Percentiles rank a stretch among this genome's conserved stretches.
Evolutionary conservation across 1,140 invertebrate species (phyloP).

Genomic region (Stegodyphus mimosarum): DNA sequence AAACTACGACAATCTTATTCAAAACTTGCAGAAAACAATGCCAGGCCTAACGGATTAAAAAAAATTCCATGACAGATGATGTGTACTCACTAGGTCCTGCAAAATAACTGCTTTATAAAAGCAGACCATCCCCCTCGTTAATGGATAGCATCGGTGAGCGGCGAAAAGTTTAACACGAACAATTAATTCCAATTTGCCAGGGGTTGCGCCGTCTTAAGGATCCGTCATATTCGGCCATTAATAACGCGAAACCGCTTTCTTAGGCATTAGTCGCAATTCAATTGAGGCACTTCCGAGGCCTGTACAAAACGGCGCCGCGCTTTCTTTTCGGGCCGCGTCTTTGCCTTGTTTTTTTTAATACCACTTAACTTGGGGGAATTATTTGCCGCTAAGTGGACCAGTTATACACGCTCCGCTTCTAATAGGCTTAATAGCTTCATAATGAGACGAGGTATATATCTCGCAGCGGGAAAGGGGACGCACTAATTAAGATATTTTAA

Average conservation of each 20-base stretch:
- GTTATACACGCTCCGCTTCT: constrained; percentile 59
- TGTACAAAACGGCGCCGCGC: constrained; percentile 15
- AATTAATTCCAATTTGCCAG: constrained; percentile 59
- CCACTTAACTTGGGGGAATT: constrained; percentile 45
- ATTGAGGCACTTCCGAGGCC: constrained; percentile 54
- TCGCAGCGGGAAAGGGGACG: constrained; percentile 1
- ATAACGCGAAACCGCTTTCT: constrained; percentile 59
- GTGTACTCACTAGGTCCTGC: too few relatives aligned
- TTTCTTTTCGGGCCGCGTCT: constrained; percentile 7
- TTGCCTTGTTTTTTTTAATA: constrained; percentile 6
- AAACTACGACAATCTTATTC: too few relatives aligned
- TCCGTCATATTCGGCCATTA: constrained; percentile 58
- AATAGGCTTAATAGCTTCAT: constrained; percentile 58
- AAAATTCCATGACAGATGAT: too few relatives aligned
- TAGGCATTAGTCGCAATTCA: constrained; percentile 54
- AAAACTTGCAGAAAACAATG: too few relatives aligned
- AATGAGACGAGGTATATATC: constrained; percentile 58
- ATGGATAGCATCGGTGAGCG: constrained; percentile 35
- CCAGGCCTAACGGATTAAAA: too few relatives aligned
- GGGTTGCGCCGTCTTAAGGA: constrained; percentile 48
- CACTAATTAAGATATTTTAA: constrained; percentile 61
- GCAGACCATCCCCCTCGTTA: constrained; percentile 9
- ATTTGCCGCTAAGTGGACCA: constrained; percentile 40
- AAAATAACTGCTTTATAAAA: too few relatives aligned
- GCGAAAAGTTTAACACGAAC: constrained; percentile 59